Conservation (phyloP, 1,140 invertebrate species). For the Plectus sambesii region DNA sequence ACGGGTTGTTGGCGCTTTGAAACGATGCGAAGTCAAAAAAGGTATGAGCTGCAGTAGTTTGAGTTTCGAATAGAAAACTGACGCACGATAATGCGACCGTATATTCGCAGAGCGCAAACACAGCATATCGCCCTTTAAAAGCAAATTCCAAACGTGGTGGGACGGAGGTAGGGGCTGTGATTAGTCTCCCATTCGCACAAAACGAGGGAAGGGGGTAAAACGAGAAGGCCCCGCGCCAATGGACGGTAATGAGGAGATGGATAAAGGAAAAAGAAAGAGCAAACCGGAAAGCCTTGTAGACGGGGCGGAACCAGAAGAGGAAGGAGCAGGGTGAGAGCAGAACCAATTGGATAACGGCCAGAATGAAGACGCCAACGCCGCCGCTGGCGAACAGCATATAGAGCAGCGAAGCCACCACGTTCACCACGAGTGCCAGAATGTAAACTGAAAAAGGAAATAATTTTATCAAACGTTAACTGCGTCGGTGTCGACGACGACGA, state of each 20-base stretch:
- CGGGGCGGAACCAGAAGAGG: conserved; percentile 83
- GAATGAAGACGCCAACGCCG: conserved; percentile 67
- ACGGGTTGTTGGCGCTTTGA: no score
- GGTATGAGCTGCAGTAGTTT: no score
- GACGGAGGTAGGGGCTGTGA: no score
- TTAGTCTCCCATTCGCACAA: no score
- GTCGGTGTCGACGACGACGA: neutral
- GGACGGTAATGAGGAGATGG: neutral
- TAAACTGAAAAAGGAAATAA: conserved; percentile 62
- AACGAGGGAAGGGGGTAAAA: conserved; percentile 7
- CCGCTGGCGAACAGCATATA: conserved; percentile 55
- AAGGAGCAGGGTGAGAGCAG: conserved; percentile 93
- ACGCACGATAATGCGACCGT: no score
- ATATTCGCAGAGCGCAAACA: no score
- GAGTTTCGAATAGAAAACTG: no score
- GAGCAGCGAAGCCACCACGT: conserved; percentile 69
- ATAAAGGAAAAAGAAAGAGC: conserved; percentile 11
- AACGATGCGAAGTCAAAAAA: no score
- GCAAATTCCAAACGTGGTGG: no score
- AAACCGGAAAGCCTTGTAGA: conserved; percentile 73
- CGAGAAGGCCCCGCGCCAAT: neutral
- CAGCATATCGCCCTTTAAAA: no score
- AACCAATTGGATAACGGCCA: conserved; percentile 74
- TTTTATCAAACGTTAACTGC: neutral
- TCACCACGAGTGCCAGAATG: conserved; percentile 66